A percentile compares a stretch with the other conserved stretches of the same genome.
Conservation (phyloP, 1,140 invertebrate species). For the Maconellicoccus hirsutus region DNA sequence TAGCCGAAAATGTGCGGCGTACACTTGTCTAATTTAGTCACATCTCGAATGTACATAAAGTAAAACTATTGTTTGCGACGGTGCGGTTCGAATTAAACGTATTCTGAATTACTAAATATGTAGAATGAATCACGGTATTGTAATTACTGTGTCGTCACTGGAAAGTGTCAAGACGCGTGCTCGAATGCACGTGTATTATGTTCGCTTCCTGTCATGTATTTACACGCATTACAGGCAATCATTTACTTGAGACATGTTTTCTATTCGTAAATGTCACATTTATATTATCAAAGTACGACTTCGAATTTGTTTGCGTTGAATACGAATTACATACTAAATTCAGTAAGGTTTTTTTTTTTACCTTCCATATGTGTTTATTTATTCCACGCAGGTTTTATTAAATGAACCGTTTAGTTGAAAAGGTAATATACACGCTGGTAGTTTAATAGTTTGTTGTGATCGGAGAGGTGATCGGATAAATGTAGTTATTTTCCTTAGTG, state of each 20-base stretch:
- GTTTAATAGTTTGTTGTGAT: background rate
- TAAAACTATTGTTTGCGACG: background rate
- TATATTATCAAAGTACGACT: slow-evolving; percentile 19
- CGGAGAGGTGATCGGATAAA: too few species aligned
- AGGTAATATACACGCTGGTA: background rate
- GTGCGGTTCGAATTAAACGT: background rate
- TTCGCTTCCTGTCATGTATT: slow-evolving; percentile 14
- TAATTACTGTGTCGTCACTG: slow-evolving; percentile 17
- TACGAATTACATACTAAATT: background rate
- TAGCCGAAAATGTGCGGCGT: background rate
- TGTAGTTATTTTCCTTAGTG: too few species aligned
- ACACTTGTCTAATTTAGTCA: slow-evolving; percentile 6
- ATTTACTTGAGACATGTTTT: slow-evolving; percentile 15
- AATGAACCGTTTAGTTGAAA: background rate
- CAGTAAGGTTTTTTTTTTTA: background rate
- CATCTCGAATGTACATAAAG: background rate
- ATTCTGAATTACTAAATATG: background rate
- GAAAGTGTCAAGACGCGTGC: slow-evolving; percentile 20
- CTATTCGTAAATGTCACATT: background rate
- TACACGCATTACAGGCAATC: slow-evolving; percentile 14
- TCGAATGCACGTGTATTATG: slow-evolving; percentile 14
- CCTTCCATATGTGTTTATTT: background rate
- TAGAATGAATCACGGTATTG: slow-evolving; percentile 13
- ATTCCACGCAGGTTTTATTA: background rate
- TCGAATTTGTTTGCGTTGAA: slow-evolving; percentile 18